Base-by-base conservation (phyloP, 2,113 vertebrate genomes). In the Leuciscus idus region DNA sequence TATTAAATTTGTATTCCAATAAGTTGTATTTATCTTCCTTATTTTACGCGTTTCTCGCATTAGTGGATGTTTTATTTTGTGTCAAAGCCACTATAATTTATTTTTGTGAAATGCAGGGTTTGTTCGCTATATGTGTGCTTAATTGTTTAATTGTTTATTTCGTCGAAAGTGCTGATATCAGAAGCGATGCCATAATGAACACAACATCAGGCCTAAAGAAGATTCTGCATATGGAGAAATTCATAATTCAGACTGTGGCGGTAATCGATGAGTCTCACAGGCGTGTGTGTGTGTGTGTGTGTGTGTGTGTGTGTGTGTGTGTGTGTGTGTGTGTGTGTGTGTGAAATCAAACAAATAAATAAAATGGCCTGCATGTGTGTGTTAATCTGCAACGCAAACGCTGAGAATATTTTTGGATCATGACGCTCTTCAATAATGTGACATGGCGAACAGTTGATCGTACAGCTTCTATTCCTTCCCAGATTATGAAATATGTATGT, bases 231-330 rank as follows among this genome's bases (percentile, higher is more conserved):
- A 28, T 36, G 50, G 15, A 59, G 1, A 33, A 52, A 77, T 21
- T 33, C 15, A 77, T 77, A 77, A 77, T 10, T 77, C 75, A 77
- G 26, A 76, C 48, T 57, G 75, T 78, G 75, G 8, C 75, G 55
- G 15, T 10, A n/a, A 78, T 55, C 50, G 19, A 78, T 57, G 3
- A 55, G 9, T 33, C 28, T 57, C 48, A 52, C 75, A 11, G 75
- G 19, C 2, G 61, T 8, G 39, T 8, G 39, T 8, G 39, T 8
- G 39, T 5, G 39, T 8, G 39, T 2, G 39, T 43, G 39, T 8
- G 39, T 43, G 39, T 8, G 39, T 43, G 39, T 6, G 36, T 39
- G 6, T 39, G 5, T 39, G 5, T 39, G 39, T 39, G 39, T 39
- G 6, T 39, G 39, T 17, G 13, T 50, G 13, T 50, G 13, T 50